These are phyloP conservation scores for Trigoniulus corallinus DNA, from an alignment of 1,140 invertebrate species.

Conservation along the genomic window DNA sequence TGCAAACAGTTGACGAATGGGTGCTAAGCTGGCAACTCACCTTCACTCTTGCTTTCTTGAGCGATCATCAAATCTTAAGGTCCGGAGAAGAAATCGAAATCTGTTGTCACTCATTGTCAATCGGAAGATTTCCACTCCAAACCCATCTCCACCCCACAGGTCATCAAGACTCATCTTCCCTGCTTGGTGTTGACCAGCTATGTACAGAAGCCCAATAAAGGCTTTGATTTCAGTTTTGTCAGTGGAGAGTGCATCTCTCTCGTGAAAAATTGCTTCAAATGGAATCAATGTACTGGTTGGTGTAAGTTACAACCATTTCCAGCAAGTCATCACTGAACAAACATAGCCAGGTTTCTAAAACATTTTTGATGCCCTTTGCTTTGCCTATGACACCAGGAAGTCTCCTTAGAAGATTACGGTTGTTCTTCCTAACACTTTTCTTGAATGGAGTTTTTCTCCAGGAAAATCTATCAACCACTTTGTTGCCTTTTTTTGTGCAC, in stretches of 20 bases:
- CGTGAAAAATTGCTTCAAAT: conserved; percentile 4
- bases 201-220: conserved; percentile 10
- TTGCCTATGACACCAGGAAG: too few relatives aligned
- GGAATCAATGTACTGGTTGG: conserved; percentile 8
- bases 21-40: background rate
- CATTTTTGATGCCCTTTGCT: too few relatives aligned
- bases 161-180: background rate
- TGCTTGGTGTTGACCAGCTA: conserved; percentile 4
- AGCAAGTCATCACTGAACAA: conserved; percentile 8
- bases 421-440: conserved; percentile 46
- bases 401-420: too few relatives aligned
- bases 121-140: conserved; percentile 9
- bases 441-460: background rate
- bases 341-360: conserved; percentile 6
- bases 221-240: conserved; percentile 9
- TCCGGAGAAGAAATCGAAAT: conserved; percentile 8
- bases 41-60: conserved; percentile 1
- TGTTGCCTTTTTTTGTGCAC: conserved; percentile 1
- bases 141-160: conserved; percentile 7
- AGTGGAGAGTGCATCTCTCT: conserved; percentile 2
- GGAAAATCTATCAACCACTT: background rate
- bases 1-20: conserved; percentile 15
- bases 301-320: conserved; percentile 2
- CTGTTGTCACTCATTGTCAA: conserved; percentile 8
- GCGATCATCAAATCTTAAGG: conserved; percentile 9